These are phyloP conservation scores for Plecotus auritus DNA, from an alignment of 2,113 vertebrate genomes.

Conservation along the genomic window DNA sequence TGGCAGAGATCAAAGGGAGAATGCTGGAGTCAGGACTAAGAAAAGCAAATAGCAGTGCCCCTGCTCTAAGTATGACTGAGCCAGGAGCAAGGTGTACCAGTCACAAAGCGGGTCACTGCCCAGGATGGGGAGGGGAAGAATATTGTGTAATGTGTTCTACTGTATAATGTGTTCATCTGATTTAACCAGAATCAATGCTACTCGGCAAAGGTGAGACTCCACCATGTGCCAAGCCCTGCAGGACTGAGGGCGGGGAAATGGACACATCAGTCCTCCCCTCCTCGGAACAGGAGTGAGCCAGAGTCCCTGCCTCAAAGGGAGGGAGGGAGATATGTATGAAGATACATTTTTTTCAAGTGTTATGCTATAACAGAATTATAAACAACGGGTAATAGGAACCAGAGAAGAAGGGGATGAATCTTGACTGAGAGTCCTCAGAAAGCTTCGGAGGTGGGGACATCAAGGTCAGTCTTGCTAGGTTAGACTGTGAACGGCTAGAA, in stretches of 20 bases:
- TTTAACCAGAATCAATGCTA: conserved; percentile 28
- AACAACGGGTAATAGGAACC: background rate
- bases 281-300: background rate
- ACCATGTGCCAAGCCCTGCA: background rate
- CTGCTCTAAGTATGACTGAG: conserved; percentile 59
- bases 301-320: background rate
- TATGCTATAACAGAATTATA: background rate
- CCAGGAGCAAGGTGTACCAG: conserved; percentile 78
- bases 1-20: conserved; percentile 81
- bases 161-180: conserved; percentile 13
- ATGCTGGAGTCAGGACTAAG: conserved; percentile 78
- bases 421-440: background rate
- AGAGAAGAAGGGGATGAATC: background rate
- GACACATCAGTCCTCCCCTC: background rate
- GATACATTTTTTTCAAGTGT: background rate
- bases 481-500: background rate
- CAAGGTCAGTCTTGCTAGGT: background rate
- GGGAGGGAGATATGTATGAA: background rate
- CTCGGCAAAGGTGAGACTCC: background rate
- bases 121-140: conserved; percentile 30
- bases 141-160: background rate
- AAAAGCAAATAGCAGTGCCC: conserved; percentile 81
- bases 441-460: background rate
- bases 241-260: background rate
- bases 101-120: conserved; percentile 75